Evolutionary conservation across 1,140 invertebrate genomes (phyloP).

Genomic region (Aphis craccivora): DNA sequence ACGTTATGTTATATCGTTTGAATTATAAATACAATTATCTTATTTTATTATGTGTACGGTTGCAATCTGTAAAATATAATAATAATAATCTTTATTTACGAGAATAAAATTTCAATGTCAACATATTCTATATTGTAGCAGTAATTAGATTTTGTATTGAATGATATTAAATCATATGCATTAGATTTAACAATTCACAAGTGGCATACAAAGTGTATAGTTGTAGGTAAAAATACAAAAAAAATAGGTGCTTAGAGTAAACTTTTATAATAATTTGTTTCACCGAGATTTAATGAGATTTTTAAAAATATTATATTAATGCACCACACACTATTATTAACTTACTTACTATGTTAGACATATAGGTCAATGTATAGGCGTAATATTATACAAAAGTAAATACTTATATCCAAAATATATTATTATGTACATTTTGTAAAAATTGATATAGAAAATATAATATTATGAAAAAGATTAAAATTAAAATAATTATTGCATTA

Average conservation of each 20-base stretch:
- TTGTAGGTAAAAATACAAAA: neutral
- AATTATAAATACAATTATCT: neutral
- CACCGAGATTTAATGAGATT: neutral
- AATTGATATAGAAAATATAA: neutral
- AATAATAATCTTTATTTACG: too few relatives aligned
- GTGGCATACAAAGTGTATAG: neutral
- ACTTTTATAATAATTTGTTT: neutral
- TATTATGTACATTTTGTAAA: neutral
- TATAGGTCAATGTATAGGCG: neutral
- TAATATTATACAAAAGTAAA: neutral
- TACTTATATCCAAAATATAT: neutral
- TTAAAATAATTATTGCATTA: neutral
- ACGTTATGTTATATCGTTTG: neutral
- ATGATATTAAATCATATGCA: neutral
- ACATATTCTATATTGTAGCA: neutral
- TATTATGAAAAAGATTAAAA: neutral
- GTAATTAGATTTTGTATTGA: neutral
- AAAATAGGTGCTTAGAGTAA: neutral
- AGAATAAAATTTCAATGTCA: neutral
- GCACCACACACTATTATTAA: neutral
- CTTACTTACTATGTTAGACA: neutral
- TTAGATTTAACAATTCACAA: neutral
- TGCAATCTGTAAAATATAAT: neutral
- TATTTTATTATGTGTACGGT: neutral
- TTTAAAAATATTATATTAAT: neutral